Evolutionary conservation across 2,888 invertebrate genomes (phyloP), one percentile per base, ranked within the genome.

Genomic region (Sepiola atlantica): DNA sequence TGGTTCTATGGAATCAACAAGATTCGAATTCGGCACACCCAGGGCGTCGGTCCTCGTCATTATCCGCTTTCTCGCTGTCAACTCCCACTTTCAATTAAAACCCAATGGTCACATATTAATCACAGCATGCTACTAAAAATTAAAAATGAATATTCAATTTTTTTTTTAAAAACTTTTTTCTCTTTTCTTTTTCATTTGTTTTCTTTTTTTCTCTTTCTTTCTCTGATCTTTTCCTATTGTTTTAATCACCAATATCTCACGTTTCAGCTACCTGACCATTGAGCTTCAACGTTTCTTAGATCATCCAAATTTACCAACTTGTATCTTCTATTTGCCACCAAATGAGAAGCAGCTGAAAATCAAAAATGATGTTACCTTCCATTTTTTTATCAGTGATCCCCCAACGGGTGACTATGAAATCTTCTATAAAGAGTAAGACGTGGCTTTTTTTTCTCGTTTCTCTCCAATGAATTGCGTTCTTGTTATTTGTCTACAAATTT

Each of bases 321-420:
- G 92, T 35, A 92, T 92, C 18, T 45, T 45, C 14, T 45, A 92
- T 18, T 45, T 92, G 54, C n/a, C 45, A 24, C 92, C 92, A 4
- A 92, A 45, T 45, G 92, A 45, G 28, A 94, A 94, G 14, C 94
- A 95, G 10, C 94, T 96, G 35, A 95, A 94, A 57, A 94, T 97
- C 55, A 97, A 96, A 94, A 95, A 96, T 0, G 95, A 96, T 55
- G 95, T 96, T 14, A 95, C 95, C 1, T 91, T 97, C 35, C 97
- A 97, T 94, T 95, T 97, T 28, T 97, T 96, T 95, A 91, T 97
- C 54, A 97, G 96, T 93, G 95, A 96, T 12, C 96, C 97, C 8
- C 96, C 96, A 4, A 95, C 95, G 94, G 97, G 97, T 14, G 97
- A 97, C 94, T 97, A 96, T 93, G 95, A 55, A 32, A 93, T 93